phyloP scores from a whole-genome alignment of 2,888 invertebrate species.

The Chrysodeixis includens region DNA sequence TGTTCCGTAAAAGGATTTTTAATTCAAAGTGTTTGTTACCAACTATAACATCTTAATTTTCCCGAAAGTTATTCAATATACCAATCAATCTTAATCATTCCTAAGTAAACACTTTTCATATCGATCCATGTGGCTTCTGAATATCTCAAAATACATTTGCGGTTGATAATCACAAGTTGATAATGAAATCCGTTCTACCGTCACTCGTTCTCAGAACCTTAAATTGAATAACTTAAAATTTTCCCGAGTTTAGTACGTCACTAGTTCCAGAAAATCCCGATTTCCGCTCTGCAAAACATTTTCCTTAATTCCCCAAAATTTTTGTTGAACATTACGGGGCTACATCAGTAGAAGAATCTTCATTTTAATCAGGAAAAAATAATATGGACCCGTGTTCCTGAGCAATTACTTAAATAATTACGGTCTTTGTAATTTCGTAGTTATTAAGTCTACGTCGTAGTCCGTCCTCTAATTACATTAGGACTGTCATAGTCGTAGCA shows the following conservation, averaged over 20 bases:
- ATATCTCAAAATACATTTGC: not conserved
- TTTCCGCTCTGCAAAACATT: slow-evolving; percentile 21
- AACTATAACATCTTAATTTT: no score
- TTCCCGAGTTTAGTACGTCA: not conserved
- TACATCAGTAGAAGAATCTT: slow-evolving; percentile 27
- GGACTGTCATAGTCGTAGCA: slow-evolving; percentile 36
- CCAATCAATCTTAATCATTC: not conserved
- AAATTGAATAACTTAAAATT: not conserved
- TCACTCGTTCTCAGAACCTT: not conserved
- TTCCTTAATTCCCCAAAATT: slow-evolving; percentile 25
- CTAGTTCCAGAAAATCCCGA: not conserved
- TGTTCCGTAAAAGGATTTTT: no score
- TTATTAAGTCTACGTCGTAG: slow-evolving; percentile 38
- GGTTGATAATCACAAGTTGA: no score
- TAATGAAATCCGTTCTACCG: not conserved
- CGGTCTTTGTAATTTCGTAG: slow-evolving; percentile 53
- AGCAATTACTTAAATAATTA: slow-evolving; percentile 59
- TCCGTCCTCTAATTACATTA: slow-evolving; percentile 43
- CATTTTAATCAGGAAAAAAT: slow-evolving; percentile 48
- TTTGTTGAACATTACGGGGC: slow-evolving; percentile 26
- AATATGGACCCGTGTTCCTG: slow-evolving; percentile 26
- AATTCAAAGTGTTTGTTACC: no score
- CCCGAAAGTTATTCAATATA: no score
- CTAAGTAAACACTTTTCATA: not conserved
- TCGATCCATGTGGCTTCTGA: not conserved